Percentiles rank a stretch among this genome's conserved stretches.
phyloP scores from a whole-genome alignment of 2,113 vertebrate species.

The Mohoua ochrocephala region DNA sequence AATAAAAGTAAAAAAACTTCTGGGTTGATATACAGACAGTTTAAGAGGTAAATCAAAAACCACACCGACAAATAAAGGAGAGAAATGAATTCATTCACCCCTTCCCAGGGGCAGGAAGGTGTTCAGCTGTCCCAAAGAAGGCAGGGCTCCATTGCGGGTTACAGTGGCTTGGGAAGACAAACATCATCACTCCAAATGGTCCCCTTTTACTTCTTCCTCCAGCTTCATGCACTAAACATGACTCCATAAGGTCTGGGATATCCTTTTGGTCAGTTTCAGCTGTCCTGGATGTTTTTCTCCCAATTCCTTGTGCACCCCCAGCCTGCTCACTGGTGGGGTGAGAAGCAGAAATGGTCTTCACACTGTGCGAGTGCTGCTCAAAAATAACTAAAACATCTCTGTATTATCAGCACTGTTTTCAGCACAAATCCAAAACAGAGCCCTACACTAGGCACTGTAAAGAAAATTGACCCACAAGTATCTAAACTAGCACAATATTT shows the following conservation, averaged over 20 bases:
- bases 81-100: accelerated
- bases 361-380: background rate
- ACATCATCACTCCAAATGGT: background rate
- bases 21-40: background rate
- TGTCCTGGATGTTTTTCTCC: background rate
- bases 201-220: background rate
- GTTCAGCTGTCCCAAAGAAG: no score
- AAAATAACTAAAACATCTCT: background rate
- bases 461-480: background rate
- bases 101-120: background rate
- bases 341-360: background rate
- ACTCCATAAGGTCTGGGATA: background rate
- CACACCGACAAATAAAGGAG: background rate
- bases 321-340: background rate
- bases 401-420: background rate
- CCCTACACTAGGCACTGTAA: background rate
- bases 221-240: background rate
- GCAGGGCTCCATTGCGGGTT: no score
- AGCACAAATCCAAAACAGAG: background rate
- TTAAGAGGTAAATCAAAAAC: background rate
- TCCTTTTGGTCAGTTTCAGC: background rate
- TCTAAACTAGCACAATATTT: background rate
- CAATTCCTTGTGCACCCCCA: background rate
- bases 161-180: background rate
- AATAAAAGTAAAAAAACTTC: background rate